Conservation (phyloP, 35 echinoderm and acorn worm genomes). For the Acanthaster planci region DNA sequence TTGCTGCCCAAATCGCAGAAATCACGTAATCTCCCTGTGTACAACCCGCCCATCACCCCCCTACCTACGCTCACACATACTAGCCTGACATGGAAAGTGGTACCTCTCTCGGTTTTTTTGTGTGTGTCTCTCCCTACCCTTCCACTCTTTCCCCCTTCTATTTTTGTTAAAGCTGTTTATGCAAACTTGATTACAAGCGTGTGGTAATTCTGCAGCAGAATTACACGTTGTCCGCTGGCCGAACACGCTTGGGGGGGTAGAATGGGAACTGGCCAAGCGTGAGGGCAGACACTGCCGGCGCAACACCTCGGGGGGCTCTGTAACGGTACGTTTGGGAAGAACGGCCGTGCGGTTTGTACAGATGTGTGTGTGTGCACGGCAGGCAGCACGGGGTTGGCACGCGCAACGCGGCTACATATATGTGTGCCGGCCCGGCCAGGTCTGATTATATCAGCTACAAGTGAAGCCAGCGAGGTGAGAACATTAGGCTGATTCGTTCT, state of each 20-base stretch:
- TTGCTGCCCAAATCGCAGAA: neutral
- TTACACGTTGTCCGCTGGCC: neutral
- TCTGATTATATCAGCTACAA: slow-evolving; percentile 29
- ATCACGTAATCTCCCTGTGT: slow-evolving; percentile 18
- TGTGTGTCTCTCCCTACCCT: neutral
- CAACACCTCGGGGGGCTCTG: neutral
- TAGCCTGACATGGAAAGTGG: no score
- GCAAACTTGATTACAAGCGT: slow-evolving; percentile 31
- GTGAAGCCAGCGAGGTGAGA: slow-evolving; percentile 9
- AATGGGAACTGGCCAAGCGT: slow-evolving; percentile 19
- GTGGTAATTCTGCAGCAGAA: slow-evolving; percentile 15
- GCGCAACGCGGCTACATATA: no score
- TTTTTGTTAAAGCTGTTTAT: slow-evolving; percentile 25
- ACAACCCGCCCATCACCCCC: neutral
- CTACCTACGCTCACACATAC: no score
- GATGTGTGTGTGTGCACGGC: no score
- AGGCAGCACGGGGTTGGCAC: no score
- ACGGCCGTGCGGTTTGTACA: no score
- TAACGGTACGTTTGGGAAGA: no score
- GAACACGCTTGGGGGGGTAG: slow-evolving; percentile 10
- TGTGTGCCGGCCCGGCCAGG: no score
- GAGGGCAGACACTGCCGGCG: slow-evolving; percentile 6
- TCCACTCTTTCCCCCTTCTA: neutral
- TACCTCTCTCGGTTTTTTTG: neutral
- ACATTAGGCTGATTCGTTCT: slow-evolving; percentile 16